These are phyloP conservation scores for Amphipyra berbera DNA, from an alignment of 2,888 invertebrate species.

Conservation along the genomic window DNA sequence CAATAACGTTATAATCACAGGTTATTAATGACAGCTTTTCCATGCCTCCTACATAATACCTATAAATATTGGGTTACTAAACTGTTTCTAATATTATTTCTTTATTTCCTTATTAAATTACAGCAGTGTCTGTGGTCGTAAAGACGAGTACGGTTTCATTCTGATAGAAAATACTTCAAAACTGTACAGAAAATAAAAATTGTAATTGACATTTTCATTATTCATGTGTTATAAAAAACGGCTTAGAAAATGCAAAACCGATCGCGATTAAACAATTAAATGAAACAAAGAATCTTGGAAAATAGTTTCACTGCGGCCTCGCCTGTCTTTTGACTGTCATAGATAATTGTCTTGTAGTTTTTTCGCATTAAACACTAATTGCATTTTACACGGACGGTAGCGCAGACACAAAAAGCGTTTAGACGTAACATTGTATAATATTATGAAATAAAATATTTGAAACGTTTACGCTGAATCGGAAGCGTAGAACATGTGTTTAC, in stretches of 20 bases:
- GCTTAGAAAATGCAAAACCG: constrained; percentile 17
- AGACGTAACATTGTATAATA: constrained; percentile 10
- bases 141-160: too few species aligned
- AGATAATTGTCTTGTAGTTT: constrained; percentile 45
- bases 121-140: too few species aligned
- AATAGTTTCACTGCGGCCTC: constrained; percentile 42
- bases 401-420: constrained; percentile 1
- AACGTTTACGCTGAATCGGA: background rate
- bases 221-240: constrained; percentile 2
- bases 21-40: background rate
- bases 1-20: background rate
- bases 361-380: constrained; percentile 42
- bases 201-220: background rate
- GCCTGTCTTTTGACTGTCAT: constrained; percentile 52
- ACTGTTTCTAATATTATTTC: too few species aligned
- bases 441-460: background rate
- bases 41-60: background rate
- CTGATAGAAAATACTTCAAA: too few species aligned
- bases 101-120: background rate
- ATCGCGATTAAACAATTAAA: constrained; percentile 39
- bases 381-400: constrained; percentile 11
- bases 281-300: constrained; percentile 31
- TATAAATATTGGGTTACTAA: background rate
- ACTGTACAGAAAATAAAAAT: background rate
- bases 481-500: background rate